phyloP scores from a whole-genome alignment of 2,113 vertebrate species.

The Periophthalmodon schlosseri region DNA sequence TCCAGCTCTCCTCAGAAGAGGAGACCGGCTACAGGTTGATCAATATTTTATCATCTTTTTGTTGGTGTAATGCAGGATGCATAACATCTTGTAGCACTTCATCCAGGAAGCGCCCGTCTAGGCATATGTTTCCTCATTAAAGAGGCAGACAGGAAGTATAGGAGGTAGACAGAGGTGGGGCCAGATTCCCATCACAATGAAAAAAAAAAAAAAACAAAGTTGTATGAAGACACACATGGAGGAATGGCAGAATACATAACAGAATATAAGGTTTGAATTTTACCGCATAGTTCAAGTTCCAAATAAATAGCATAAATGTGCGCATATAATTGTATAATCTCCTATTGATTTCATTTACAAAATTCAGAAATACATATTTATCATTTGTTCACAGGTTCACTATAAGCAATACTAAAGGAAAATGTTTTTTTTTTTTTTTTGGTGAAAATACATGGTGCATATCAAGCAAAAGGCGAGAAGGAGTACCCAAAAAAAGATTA shows the following conservation, averaged over 20 bases:
- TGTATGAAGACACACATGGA: conserved; percentile 2
- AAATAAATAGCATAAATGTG: neutral
- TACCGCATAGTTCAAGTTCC: neutral
- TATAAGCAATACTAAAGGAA: neutral
- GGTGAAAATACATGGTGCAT: neutral
- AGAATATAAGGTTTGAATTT: neutral
- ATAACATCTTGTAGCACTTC: conserved; percentile 50
- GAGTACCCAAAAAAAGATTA: neutral
- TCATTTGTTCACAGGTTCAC: neutral
- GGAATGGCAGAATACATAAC: neutral
- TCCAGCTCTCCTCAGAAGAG: conserved; percentile 53
- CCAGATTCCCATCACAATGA: conserved; percentile 4
- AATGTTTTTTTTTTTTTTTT: too few species aligned
- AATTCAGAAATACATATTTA: neutral
- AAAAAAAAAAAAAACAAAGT: neutral
- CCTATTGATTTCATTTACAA: neutral
- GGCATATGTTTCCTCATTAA: conserved; percentile 39
- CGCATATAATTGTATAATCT: neutral
- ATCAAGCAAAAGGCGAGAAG: neutral
- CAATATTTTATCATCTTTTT: conserved; percentile 55
- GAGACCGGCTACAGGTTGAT: conserved; percentile 47
- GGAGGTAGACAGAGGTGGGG: conserved; percentile 1
- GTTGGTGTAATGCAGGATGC: conserved; percentile 52
- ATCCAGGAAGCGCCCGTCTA: conserved; percentile 50
- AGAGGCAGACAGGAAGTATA: conserved; percentile 30